Evolutionary conservation across 2,888 invertebrate species (phyloP), one percentile per base, ranked within the genome.

Genomic region (Gymnosoma rotundatum): DNA sequence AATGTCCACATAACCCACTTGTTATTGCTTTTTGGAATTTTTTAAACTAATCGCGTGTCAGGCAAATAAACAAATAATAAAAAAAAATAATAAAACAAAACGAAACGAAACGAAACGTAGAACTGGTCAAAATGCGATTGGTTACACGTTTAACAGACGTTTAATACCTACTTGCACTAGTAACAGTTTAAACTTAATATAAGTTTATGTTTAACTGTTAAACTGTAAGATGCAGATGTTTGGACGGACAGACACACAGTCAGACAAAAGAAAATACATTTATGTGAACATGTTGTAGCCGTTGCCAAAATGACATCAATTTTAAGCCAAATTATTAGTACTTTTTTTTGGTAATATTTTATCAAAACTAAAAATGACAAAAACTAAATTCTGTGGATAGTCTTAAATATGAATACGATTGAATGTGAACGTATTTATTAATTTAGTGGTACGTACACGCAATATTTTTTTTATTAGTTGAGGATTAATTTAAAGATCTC

Each of bases 21-120:
- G 81, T 84, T 81, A 64, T 74, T 81, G 73, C 61, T 80, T 69
- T 84, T 78, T 79, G 3, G 4, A n/a, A 48, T 67, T n/a, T 84
- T 84, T 84, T 84, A 81, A 81, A n/a, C 78, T 84, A 84, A 84
- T 81, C 80, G 84, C 78, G 74, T 81, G 73, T 69, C 81, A 81
- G 67, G 14, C 63, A 64, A 70, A 73, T 50, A 18, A 67, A 70
- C 63, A 6, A 32, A 32, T 5, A 32, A 32, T 5, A 32, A 32
- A 32, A 32, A 32, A 32, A 32, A 32, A 5, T 32, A 32, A 32
- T 32, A 56, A 64, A 58, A 38, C 8, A 25, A 73, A 73, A 52
- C n/a, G 18, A 74, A 67, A 36, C 6, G 7, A 73, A 73, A 52
- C n/a, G 18, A 69, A 20, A 69, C 54, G 69, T 48, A 69, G 50